phyloP scores from a whole-genome alignment of 2,797 vertebrate genomes.

The Gymnoscopelus microlampas region DNA sequence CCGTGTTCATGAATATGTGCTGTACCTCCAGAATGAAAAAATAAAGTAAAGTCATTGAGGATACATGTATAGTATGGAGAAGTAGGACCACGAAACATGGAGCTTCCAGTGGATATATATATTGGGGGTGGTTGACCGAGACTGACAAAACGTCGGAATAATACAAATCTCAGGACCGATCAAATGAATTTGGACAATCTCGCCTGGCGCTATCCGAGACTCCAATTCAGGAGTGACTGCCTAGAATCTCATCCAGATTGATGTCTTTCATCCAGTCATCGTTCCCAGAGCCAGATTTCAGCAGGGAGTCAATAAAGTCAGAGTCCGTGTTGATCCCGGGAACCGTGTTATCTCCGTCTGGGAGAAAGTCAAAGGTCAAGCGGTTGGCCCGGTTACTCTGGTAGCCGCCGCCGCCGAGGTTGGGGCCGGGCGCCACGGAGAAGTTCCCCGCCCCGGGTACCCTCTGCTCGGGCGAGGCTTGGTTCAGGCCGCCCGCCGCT shows the following conservation, averaged over 20 bases:
- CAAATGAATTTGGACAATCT: conserved; percentile 7
- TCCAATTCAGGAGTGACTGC: conserved; percentile 86
- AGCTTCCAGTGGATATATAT: background rate
- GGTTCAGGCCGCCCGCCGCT: conserved; percentile 79
- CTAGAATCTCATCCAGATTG: conserved; percentile 97
- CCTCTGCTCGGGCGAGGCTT: conserved; percentile 82
- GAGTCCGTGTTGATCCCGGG: conserved; percentile 93
- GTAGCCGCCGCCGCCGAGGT: conserved; percentile 77
- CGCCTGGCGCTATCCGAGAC: conserved; percentile 10
- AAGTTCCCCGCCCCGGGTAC: conserved; percentile 83
- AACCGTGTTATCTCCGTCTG: conserved; percentile 90
- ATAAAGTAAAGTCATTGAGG: too few relatives aligned
- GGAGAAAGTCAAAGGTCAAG: conserved; percentile 94
- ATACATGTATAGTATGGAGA: too few relatives aligned
- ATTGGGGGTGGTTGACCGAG: background rate
- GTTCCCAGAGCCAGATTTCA: conserved; percentile 95
- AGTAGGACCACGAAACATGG: too few relatives aligned
- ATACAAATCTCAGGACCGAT: too few relatives aligned
- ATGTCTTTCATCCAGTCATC: conserved; percentile 99
- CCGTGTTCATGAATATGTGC: too few relatives aligned
- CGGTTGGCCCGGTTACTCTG: conserved; percentile 86
- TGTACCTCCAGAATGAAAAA: too few relatives aligned
- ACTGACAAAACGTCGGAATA: too few relatives aligned
- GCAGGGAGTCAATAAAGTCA: conserved; percentile 96
- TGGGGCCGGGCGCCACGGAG: conserved; percentile 77